Evolutionary conservation across 2,113 vertebrate species (phyloP), one percentile per base, ranked within the genome.

Genomic region (Salvator merianae): DNA sequence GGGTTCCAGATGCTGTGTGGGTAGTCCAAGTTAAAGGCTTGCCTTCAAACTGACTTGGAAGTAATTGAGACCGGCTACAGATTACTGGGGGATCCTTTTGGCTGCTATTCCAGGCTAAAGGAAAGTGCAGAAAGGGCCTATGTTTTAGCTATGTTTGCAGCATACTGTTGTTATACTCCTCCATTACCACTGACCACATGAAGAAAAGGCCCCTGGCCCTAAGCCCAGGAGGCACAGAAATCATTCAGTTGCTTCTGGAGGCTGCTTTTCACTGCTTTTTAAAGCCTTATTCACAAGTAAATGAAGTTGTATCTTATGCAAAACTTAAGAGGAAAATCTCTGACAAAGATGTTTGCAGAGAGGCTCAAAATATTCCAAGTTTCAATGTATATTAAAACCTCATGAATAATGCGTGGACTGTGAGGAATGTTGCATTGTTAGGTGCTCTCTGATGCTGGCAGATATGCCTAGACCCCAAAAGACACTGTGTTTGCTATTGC

Each of bases 311-410:
- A 38, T 38, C 20, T 50, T 38, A 62, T 82, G 70, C 36, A 82
- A 63, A 73, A 82, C 30, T 20, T n/a, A 73, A 82, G 18, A 62
- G 28, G 36, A 82, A 73, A 82, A 59, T 38, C 30, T 82, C 30
- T 36, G 32, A 62, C 18, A 43, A 73, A 62, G 69, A 72, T 73
- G 69, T 63, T 43, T n/a, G 66, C 77, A 79, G n/a, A 66, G 38
- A n/a, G 7, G 38, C 77, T 79, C 38, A 32, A 68, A 47, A 79
- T 30, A 79, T 68, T 66, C 66, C 63, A n/a, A 47, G 18, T 79
- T 68, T 79, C 32, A 66, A 81, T 70, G 32, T 81, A 81, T 55
- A 70, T 81, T 70, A 82, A 82, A 72, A 82, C 16, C 22, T 40
- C n/a, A 82, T 72, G 40, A 82, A 82, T 72, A 81, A 73, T 73